phyloP scores from a whole-genome alignment of 1,140 invertebrate species.

The Globodera rostochiensis region DNA sequence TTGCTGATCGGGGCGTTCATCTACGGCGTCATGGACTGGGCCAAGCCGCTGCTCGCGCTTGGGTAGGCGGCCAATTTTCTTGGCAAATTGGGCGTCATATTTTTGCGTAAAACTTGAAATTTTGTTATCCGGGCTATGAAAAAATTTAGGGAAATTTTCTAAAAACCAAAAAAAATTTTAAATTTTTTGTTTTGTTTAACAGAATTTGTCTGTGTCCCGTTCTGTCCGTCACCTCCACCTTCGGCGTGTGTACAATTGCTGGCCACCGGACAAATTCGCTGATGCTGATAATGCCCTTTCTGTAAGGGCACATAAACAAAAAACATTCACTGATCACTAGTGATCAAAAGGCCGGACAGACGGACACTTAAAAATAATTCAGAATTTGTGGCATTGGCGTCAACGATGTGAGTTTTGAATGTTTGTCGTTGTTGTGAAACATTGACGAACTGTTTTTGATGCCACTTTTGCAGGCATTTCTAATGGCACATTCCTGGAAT shows the following conservation, averaged over 20 bases:
- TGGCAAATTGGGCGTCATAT: not conserved
- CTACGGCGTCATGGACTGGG: conserved; percentile 48
- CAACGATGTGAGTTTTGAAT: conserved; percentile 45
- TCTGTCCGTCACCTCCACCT: conserved; percentile 55
- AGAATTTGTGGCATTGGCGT: conserved; percentile 52
- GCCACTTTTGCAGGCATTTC: conserved; percentile 35
- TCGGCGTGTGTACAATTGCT: conserved; percentile 52
- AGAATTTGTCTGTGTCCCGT: conserved; percentile 49
- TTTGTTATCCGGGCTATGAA: not conserved
- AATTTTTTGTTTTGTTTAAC: not conserved
- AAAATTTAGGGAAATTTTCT: no score
- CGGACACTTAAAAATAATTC: not conserved
- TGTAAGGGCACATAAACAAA: conserved; percentile 38
- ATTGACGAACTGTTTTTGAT: no score
- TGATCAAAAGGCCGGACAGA: no score
- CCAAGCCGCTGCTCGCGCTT: conserved; percentile 42
- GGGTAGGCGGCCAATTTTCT: conserved; percentile 6
- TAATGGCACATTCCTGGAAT: conserved; percentile 61
- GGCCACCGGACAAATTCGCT: conserved; percentile 55
- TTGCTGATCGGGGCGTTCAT: conserved; percentile 47
- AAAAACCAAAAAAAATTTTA: no score
- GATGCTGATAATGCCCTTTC: conserved; percentile 62
- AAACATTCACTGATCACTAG: conserved; percentile 40
- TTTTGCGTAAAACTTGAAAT: not conserved
- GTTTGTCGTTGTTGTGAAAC: not conserved